Evolutionary conservation across 2,797 vertebrate genomes (phyloP), one percentile per base, ranked within the genome.

Genomic region (Triplophysa bombifrons): DNA sequence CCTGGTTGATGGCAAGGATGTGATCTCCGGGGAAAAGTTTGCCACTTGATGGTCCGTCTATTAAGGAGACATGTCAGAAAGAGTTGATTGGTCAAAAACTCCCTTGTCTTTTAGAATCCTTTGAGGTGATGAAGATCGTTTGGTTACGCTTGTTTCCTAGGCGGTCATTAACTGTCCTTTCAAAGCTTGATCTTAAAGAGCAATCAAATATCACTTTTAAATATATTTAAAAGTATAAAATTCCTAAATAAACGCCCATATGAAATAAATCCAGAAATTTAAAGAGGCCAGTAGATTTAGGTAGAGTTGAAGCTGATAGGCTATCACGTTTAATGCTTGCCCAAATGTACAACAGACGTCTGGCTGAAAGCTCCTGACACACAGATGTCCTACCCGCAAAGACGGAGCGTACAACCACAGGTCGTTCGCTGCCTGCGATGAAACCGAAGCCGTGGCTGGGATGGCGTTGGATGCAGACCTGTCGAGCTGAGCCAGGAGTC

Each of bases 1-100:
- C 96, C 85, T 97, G 90, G 85, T 98, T 96, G 93, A 99, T 97
- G 91, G 96, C 95, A 92, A 98, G 93, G 92, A 98, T 98, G 93
- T 98, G 96, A 92, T 99, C 97, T 92, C 96, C 96, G 51, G 96
- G 91, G 84, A 98, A 92, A 90, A 99, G 96, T 87, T 98, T 98
- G 92, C 97, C 95, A 90, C 96, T 96, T 84, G 96, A 98, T 74
- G 96, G 96, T 88, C 97, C 97, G 85, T 97, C 97, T 99, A 92
- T 66, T 90, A 58, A 86, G 25, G 30, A 34, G 34, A 64, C 75
- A 72, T 71, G 61, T 65, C 51, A 34, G 51, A 84, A 69, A 30
- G 4, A 56, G 46, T 46, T 22, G 20, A 83, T 55, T 72, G 56
- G 51, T 68, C 17, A 30, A 41, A 60, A 30, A 50, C 41, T 25